phyloP scores from a whole-genome alignment of 2,113 vertebrate species.

The Puntigrus tetrazona region DNA sequence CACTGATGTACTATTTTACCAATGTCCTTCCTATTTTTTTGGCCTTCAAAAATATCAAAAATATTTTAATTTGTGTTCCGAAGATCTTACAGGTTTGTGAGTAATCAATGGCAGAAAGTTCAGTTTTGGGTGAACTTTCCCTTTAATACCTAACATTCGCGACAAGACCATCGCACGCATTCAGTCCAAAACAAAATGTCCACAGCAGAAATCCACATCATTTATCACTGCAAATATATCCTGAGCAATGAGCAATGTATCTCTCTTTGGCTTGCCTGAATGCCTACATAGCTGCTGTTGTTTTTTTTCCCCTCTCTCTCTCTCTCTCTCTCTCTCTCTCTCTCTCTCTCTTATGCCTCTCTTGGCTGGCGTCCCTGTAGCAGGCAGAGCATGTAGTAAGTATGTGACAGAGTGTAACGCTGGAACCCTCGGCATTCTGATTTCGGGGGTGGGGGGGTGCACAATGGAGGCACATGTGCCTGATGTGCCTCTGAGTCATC shows the following conservation, averaged over 20 bases:
- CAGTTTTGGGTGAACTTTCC: too few relatives aligned
- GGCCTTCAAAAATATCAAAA: too few relatives aligned
- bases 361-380: conserved; percentile 24
- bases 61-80: too few relatives aligned
- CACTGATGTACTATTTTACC: too few relatives aligned
- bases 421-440: conserved; percentile 48
- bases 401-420: conserved; percentile 56
- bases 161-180: neutral
- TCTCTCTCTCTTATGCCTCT: conserved; percentile 5
- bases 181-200: conserved; percentile 62
- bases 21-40: too few relatives aligned
- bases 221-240: conserved; percentile 62
- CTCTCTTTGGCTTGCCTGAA: conserved; percentile 37
- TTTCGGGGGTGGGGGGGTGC: conserved; percentile 53
- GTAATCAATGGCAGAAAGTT: too few relatives aligned
- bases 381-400: conserved; percentile 45
- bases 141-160: conserved; percentile 5
- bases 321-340: neutral
- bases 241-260: conserved; percentile 52
- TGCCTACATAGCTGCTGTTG: conserved; percentile 47
- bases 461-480: conserved; percentile 64
- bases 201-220: conserved; percentile 51
- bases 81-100: too few relatives aligned
- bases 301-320: neutral
- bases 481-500: conserved; percentile 59